These are phyloP conservation scores for Grantiella picta DNA, from an alignment of 2,113 vertebrate genomes.

Conservation along the genomic window DNA sequence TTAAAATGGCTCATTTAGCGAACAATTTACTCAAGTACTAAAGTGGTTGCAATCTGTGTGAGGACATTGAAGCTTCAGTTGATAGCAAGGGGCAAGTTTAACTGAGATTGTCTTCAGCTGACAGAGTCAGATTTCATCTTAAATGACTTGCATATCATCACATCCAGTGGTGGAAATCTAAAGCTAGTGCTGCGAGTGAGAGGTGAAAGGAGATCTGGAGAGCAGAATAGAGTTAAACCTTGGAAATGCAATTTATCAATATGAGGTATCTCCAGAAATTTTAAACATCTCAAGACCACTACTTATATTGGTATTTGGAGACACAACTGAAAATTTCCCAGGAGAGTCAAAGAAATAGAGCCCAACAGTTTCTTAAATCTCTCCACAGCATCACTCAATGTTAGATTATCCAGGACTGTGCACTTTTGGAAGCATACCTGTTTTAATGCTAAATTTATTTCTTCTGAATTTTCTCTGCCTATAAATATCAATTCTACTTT, in stretches of 20 bases:
- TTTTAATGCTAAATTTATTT: neutral
- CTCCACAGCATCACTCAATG: neutral
- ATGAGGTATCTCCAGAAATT: neutral
- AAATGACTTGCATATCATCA: neutral
- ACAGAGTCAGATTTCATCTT: neutral
- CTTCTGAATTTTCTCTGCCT: neutral
- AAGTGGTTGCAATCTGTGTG: neutral
- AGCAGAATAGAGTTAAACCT: neutral
- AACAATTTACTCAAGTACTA: neutral
- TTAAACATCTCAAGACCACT: neutral
- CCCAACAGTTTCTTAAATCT: neutral
- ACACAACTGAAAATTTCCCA: neutral
- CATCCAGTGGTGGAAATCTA: neutral
- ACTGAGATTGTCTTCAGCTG: neutral
- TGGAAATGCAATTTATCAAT: neutral
- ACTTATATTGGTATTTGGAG: neutral
- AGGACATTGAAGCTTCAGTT: neutral
- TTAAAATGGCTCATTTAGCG: constrained; percentile 21
- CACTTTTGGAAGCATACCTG: neutral
- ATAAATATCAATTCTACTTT: neutral
- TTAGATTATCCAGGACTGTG: neutral
- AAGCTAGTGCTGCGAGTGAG: neutral
- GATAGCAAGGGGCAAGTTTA: neutral
- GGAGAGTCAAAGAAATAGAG: neutral
- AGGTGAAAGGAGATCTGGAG: neutral